A percentile compares a stretch with the other conserved stretches of the same genome.
phyloP scores from a whole-genome alignment of 2,797 vertebrate genomes.

The Clamator glandarius region DNA sequence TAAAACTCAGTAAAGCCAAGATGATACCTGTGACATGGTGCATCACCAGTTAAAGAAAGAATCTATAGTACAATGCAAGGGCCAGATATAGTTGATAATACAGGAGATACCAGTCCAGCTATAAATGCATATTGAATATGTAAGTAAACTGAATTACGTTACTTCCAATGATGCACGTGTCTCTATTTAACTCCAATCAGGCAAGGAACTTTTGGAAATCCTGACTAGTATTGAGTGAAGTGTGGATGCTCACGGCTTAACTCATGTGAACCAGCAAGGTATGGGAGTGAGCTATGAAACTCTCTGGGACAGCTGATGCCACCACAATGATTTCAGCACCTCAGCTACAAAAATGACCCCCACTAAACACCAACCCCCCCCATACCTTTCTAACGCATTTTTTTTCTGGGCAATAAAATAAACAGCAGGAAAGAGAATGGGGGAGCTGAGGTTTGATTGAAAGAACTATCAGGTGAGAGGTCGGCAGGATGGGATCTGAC shows the following conservation, averaged over 20 bases:
- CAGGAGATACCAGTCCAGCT: background rate
- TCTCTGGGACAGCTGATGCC: background rate
- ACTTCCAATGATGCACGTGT: background rate
- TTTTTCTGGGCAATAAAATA: background rate
- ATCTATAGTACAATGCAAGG: background rate
- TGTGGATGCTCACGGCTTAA: background rate
- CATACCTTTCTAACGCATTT: background rate
- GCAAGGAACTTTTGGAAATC: background rate
- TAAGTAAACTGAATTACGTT: no score
- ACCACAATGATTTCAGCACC: background rate
- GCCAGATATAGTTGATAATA: accelerated
- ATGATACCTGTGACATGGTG: background rate
- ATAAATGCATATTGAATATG: background rate
- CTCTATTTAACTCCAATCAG: background rate
- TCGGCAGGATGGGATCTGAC: no score
- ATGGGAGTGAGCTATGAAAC: background rate
- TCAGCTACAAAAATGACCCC: background rate
- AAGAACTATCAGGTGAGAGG: background rate
- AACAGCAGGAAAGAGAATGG: background rate
- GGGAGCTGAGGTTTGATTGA: background rate
- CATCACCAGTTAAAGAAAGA: background rate
- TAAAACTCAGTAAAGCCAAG: background rate
- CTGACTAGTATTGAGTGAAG: background rate
- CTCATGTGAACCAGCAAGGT: background rate
- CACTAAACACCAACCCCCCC: accelerated